Base-by-base conservation (phyloP, 2,113 vertebrate species). In the Sylvilagus bachmani region DNA sequence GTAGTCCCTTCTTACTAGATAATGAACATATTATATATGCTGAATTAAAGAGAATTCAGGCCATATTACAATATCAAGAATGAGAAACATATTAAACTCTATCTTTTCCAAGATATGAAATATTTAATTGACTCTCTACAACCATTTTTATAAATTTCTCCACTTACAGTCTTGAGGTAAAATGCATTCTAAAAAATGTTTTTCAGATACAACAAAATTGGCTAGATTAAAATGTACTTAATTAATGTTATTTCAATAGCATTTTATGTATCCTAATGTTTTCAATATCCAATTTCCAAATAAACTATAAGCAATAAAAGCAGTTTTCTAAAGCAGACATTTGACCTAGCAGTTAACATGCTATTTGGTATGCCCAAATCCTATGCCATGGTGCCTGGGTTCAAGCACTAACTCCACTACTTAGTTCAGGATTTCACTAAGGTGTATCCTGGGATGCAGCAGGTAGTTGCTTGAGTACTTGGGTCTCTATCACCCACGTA, bases 251-350 rank as follows among this genome's bases (percentile, higher is more conserved):
- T 71, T 64, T 91, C 9, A 44, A 73, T 51, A 58, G 74, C 61
- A 67, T 70, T 95, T 71, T 79, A 2, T 74, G 81, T 74, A 53
- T 80, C 61, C 62, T 83, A 91, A 83, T 86, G 2, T 64, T 74
- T 86, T 61, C n/a, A 62, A 53, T 7, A 21, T 81, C 61, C 67
- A 92, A 61, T 51, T 71, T 64, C 2, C 6, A 21, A 69, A 55
- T 61, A 81, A 73, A 78, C 1, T 85, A 29, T 51, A 10, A 69
- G 13, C 17, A 19, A 70, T 38, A 61, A 90, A 58, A 19, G 6
- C 55, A 58, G 55, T 58, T 14, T 58, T 58, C 55, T 19, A 58
- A 19, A 19, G 13, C 55, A 58, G 55, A 58, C 13, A 58, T 58
- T 58, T 58, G 55, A 19, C 55, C 19, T 58, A 58, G 14, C 55